Percentiles rank a stretch among this genome's conserved stretches.
Conservation (phyloP, 2,888 invertebrate species). For the Eristalis intricaria region DNA sequence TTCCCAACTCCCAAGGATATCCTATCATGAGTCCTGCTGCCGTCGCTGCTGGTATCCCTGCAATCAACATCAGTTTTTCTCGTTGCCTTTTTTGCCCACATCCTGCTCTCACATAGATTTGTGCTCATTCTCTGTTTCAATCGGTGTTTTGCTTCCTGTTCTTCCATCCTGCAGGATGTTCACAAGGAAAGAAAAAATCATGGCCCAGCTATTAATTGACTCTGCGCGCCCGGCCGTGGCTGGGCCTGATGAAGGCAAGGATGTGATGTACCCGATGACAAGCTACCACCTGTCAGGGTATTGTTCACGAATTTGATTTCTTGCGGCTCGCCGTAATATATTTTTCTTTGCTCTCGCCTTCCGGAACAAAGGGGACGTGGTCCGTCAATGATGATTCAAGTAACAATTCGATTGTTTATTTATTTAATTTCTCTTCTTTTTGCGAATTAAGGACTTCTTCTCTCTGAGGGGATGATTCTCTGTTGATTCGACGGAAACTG, state of each 20-base stretch:
- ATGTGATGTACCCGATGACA: slow-evolving; percentile 37
- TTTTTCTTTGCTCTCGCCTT: background rate
- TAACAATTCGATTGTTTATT: slow-evolving; percentile 59
- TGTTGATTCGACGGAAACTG: background rate
- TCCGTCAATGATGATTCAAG: slow-evolving; percentile 42
- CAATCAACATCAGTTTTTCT: slow-evolving; percentile 36
- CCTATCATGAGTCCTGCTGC: background rate
- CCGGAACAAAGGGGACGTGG: background rate
- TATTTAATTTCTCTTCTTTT: slow-evolving; percentile 5
- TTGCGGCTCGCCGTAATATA: slow-evolving; percentile 36
- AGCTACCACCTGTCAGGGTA: slow-evolving; percentile 60
- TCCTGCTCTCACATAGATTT: slow-evolving; percentile 13
- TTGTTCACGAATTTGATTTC: slow-evolving; percentile 4
- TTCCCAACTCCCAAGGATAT: background rate
- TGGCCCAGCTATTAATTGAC: slow-evolving; percentile 66
- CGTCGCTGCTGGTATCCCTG: slow-evolving; percentile 8
- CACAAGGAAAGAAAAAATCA: slow-evolving; percentile 23
- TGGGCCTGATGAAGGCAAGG: slow-evolving; percentile 30
- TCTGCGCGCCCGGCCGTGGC: slow-evolving; percentile 20
- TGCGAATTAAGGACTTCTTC: slow-evolving; percentile 23
- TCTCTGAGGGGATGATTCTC: background rate
- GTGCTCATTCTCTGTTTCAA: slow-evolving; percentile 32
- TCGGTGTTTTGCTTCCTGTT: slow-evolving; percentile 44
- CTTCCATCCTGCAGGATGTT: slow-evolving; percentile 9
- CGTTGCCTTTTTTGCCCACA: background rate